Conservation (phyloP, 2,888 invertebrate species). For the Apamea crenata region DNA sequence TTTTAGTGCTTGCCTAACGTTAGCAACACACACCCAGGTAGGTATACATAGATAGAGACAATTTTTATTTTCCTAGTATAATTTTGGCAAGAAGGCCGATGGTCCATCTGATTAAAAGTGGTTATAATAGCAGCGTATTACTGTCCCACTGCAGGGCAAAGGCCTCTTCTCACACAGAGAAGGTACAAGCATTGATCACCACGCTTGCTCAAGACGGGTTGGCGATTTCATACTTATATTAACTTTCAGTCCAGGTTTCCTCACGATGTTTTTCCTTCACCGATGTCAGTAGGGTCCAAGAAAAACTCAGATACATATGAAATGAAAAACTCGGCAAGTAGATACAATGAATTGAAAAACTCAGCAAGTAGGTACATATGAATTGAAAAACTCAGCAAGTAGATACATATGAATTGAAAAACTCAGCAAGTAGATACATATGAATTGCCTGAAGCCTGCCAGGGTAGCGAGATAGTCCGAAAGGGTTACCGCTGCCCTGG, state of each 20-base stretch:
- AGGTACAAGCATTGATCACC: neutral
- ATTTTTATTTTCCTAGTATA: constrained; percentile 16
- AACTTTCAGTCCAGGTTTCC: neutral
- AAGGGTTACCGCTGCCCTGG: too few species aligned
- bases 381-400: too few species aligned
- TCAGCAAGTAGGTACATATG: too few species aligned
- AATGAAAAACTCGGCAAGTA: too few species aligned
- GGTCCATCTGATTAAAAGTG: neutral
- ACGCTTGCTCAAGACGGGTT: neutral
- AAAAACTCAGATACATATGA: neutral
- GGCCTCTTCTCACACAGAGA: neutral
- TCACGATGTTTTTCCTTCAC: neutral
- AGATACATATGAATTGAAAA: too few species aligned
- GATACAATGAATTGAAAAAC: too few species aligned
- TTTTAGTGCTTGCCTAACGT: constrained; percentile 40
- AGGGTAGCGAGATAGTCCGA: too few species aligned
- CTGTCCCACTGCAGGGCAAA: neutral
- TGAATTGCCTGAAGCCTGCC: too few species aligned
- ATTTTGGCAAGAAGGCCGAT: neutral
- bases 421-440: too few species aligned
- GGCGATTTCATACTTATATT: neutral
- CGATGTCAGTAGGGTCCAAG: neutral
- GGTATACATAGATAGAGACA: neutral
- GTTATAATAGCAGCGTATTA: neutral
- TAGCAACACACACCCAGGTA: constrained; percentile 4